A percentile compares a stretch with the other conserved stretches of the same genome.
phyloP scores from a whole-genome alignment of 30 jellyfish, hydroid and myxozoan species.

The Euphysa ruthae region DNA sequence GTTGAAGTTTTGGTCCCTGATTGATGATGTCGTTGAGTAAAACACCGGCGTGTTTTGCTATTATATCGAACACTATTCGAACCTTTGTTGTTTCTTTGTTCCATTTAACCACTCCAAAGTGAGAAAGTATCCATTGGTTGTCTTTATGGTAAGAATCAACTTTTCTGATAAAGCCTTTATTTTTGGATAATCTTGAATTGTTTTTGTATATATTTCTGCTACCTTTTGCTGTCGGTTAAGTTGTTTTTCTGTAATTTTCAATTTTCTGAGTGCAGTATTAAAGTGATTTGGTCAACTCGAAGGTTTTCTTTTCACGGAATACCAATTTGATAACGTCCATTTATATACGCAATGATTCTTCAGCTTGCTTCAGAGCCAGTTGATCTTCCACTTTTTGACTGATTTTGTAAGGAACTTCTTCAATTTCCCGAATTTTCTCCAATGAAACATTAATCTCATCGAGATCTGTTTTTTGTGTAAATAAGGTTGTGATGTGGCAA shows the following conservation, averaged over 20 bases:
- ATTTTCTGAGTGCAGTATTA: neutral
- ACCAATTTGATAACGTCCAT: neutral
- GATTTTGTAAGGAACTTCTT: neutral
- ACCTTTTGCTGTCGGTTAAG: neutral
- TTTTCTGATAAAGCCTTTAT: neutral
- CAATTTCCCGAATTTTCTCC: neutral
- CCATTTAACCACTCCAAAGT: slow-evolving; percentile 2
- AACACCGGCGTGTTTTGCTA: no score
- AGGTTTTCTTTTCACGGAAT: neutral
- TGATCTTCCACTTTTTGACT: no score
- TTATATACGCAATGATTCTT: no score
- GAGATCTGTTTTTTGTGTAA: neutral
- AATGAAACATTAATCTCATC: neutral
- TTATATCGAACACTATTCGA: no score
- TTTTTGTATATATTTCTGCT: neutral
- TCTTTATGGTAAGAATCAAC: neutral
- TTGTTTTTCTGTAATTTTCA: neutral
- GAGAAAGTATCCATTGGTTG: neutral
- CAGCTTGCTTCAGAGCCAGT: no score
- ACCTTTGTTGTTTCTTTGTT: slow-evolving; percentile 1
- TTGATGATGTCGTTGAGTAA: slow-evolving; percentile 18
- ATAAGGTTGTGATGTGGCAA: neutral
- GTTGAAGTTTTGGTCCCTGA: slow-evolving; percentile 32
- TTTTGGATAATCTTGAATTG: neutral
- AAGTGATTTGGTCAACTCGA: no score